phyloP scores from a whole-genome alignment of 1,140 invertebrate species.

The Zaprionus taronus region DNA sequence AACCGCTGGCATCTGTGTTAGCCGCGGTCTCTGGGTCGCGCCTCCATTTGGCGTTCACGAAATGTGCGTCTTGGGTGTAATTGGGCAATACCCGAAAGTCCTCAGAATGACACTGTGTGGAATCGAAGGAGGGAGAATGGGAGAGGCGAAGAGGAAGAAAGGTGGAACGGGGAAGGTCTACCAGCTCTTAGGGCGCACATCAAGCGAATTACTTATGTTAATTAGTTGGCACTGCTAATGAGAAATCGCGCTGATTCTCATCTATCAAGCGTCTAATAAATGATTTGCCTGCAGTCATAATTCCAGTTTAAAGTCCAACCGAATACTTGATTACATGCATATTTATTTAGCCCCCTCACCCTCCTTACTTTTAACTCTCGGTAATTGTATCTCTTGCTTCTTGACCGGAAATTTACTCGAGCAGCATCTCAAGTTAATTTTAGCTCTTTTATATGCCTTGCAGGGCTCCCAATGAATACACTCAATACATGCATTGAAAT shows the following conservation, averaged over 20 bases:
- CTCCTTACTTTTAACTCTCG: background rate
- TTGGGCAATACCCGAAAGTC: constrained; percentile 36
- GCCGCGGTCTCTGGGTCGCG: constrained; percentile 17
- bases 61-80: constrained; percentile 55
- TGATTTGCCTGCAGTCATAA: constrained; percentile 30
- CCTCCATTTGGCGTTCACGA: constrained; percentile 25
- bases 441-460: background rate
- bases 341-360: constrained; percentile 16
- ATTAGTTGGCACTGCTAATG: constrained; percentile 72
- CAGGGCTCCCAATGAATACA: background rate
- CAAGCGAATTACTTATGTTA: constrained; percentile 81
- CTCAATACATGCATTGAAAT: background rate
- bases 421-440: constrained; percentile 36
- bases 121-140: background rate
- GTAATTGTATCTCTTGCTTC: constrained; percentile 29
- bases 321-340: constrained; percentile 22
- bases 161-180: background rate
- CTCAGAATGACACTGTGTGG: constrained; percentile 20
- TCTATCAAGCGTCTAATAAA: constrained; percentile 50
- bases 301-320: constrained; percentile 31
- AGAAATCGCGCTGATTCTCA: constrained; percentile 68
- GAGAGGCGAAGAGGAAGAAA: background rate
- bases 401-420: constrained; percentile 40
- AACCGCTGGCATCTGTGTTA: constrained; percentile 38
- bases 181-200: constrained; percentile 18